Conservation (phyloP, 1,140 invertebrate genomes). For the Steinernema feltiae region DNA sequence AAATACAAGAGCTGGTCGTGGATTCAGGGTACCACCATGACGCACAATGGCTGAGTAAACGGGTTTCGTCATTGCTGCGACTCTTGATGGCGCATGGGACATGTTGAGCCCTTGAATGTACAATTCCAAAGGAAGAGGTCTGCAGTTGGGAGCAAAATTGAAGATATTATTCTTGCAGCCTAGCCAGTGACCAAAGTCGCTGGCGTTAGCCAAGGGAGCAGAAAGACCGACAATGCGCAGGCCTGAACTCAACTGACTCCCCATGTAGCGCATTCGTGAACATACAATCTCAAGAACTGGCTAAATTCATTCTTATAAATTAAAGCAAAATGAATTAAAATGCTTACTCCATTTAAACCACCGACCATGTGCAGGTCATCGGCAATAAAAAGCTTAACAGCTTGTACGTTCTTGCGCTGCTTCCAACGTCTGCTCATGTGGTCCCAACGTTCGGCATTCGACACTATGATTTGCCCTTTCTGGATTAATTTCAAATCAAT, state of each 20-base stretch:
- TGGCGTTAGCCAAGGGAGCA: conserved; percentile 85
- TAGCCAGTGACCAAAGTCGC: conserved; percentile 91
- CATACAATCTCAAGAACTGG: conserved; percentile 94
- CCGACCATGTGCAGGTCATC: conserved; percentile 83
- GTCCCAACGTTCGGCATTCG: conserved; percentile 89
- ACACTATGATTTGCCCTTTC: conserved; percentile 83
- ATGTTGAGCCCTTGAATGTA: conserved; percentile 95
- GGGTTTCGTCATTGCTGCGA: conserved; percentile 94
- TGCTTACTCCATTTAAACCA: conserved; percentile 61
- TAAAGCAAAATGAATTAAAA: too few relatives aligned
- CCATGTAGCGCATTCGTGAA: conserved; percentile 92
- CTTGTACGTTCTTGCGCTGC: conserved; percentile 94
- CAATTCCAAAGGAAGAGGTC: conserved; percentile 85
- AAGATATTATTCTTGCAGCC: conserved; percentile 88
- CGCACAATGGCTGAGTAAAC: conserved; percentile 87
- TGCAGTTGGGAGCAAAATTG: conserved; percentile 95
- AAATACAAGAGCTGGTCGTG: conserved; percentile 88
- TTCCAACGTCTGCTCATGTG: conserved; percentile 96
- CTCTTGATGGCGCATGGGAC: conserved; percentile 85
- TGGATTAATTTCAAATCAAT: conserved; percentile 82
- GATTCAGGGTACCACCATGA: conserved; percentile 67
- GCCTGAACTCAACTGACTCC: conserved; percentile 80
- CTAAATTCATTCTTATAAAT: too few relatives aligned
- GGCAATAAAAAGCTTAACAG: conserved; percentile 89
- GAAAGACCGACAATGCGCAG: conserved; percentile 92